These are phyloP conservation scores for Stomatorhinus ivindoensis DNA, from an alignment of 2,113 vertebrate genomes.

Conservation along the genomic window DNA sequence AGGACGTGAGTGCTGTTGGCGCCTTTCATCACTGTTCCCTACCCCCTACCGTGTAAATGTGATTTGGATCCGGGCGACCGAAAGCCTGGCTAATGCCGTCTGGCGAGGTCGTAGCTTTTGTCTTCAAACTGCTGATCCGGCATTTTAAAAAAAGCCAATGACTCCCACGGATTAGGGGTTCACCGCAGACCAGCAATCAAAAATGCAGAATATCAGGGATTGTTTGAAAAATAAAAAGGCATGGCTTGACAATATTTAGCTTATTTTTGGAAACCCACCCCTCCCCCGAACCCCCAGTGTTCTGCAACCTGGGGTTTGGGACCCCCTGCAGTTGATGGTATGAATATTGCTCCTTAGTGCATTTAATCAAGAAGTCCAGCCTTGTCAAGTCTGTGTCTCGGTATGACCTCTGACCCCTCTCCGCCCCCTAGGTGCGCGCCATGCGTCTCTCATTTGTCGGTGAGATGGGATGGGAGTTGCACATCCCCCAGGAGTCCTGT, in stretches of 20 bases:
- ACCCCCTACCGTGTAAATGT: background rate
- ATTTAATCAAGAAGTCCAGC: background rate
- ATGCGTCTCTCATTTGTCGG: slow-evolving; percentile 88
- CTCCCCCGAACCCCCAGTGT: background rate
- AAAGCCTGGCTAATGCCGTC: background rate
- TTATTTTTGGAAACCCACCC: background rate
- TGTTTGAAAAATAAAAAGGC: background rate
- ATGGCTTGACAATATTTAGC: background rate
- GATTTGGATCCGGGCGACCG: background rate
- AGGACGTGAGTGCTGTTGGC: background rate
- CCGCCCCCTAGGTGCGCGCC: slow-evolving; percentile 70
- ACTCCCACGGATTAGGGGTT: background rate
- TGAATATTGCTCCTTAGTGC: background rate
- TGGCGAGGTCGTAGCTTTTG: background rate
- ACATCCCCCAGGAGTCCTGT: slow-evolving; percentile 71
- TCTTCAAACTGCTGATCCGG: background rate
- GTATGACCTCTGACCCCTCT: background rate
- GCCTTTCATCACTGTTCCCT: background rate
- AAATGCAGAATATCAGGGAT: background rate
- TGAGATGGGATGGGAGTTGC: slow-evolving; percentile 94
- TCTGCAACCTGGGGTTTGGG: background rate
- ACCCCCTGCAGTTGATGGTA: background rate
- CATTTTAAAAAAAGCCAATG: background rate
- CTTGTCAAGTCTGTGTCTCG: background rate
- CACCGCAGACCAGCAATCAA: background rate